Conservation (phyloP, 1,140 invertebrate species). For the Gyrodactylus bullatarudis region DNA sequence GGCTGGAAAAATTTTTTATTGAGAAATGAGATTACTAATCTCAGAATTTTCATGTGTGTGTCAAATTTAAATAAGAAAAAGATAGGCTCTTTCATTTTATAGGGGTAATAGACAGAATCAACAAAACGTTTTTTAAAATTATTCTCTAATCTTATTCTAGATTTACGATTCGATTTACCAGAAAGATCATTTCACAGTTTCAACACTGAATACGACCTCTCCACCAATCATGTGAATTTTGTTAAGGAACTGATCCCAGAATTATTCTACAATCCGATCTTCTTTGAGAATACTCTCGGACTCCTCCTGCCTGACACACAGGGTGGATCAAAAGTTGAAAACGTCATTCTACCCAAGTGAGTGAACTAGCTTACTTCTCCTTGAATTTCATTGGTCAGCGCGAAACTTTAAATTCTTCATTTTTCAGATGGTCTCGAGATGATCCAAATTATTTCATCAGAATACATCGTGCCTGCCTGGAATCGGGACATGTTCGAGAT, state of each 20-base stretch:
- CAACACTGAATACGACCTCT: background rate
- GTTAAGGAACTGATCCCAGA: background rate
- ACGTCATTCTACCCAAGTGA: background rate
- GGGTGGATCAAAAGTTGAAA: background rate
- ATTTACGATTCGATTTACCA: background rate
- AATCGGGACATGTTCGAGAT: background rate
- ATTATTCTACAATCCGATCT: background rate
- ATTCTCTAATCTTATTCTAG: background rate
- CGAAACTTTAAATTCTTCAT: background rate
- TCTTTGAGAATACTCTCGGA: background rate
- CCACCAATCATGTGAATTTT: background rate
- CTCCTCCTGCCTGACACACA: background rate
- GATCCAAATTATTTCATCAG: background rate
- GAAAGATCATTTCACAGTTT: background rate
- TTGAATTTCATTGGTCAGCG: background rate
- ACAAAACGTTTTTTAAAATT: too few species aligned
- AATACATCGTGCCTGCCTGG: background rate
- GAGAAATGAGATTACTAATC: too few species aligned
- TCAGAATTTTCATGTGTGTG: too few species aligned
- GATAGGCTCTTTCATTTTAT: too few species aligned
- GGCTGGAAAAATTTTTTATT: too few species aligned
- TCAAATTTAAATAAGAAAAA: too few species aligned
- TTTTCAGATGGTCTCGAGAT: background rate
- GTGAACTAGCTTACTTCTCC: background rate
- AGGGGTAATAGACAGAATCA: too few species aligned